Percentiles rank a stretch among this genome's conserved stretches.
These are phyloP conservation scores for Spinus pinus DNA, from an alignment of 2,797 vertebrate species.

Conservation along the genomic window DNA sequence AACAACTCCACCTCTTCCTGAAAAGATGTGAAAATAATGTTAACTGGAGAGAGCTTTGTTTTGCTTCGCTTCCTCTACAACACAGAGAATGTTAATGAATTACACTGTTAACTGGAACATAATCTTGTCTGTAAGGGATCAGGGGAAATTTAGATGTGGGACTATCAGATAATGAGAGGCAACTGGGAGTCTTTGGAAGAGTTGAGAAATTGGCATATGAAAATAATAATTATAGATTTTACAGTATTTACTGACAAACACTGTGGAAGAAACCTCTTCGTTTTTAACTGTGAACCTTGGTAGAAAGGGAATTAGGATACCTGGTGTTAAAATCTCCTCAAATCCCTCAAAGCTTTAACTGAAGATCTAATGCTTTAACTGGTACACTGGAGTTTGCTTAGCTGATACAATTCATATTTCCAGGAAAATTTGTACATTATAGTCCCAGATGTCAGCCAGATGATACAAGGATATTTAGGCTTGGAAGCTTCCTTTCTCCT, in stretches of 20 bases:
- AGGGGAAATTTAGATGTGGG: conserved; percentile 69
- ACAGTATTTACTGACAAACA: conserved; percentile 57
- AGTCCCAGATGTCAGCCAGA: conserved; percentile 37
- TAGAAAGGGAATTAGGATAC: conserved; percentile 59
- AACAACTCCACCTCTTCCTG: conserved; percentile 20
- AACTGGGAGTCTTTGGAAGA: conserved; percentile 58
- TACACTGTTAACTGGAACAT: conserved; percentile 67
- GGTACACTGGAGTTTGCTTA: conserved; percentile 12
- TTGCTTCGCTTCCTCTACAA: conserved; percentile 46
- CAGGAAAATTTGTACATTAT: conserved; percentile 13
- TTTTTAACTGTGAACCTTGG: conserved; percentile 36
- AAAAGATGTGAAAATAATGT: conserved; percentile 46
- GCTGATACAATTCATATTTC: conserved; percentile 41
- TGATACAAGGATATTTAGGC: conserved; percentile 34
- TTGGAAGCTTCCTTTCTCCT: conserved; percentile 37
- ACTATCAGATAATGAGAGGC: conserved; percentile 63
- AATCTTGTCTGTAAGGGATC: conserved; percentile 58
- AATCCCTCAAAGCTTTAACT: conserved; percentile 42
- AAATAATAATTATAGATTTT: conserved; percentile 72
- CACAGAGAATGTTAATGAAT: conserved; percentile 66
- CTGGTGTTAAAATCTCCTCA: conserved; percentile 52
- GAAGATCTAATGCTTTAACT: conserved; percentile 24
- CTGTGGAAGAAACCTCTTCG: not conserved
- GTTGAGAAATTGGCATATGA: conserved; percentile 45
- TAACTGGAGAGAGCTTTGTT: conserved; percentile 38